Evolutionary conservation across 53 echinoderm and acorn worm genomes (phyloP).

Genomic region (Crossaster papposus): DNA sequence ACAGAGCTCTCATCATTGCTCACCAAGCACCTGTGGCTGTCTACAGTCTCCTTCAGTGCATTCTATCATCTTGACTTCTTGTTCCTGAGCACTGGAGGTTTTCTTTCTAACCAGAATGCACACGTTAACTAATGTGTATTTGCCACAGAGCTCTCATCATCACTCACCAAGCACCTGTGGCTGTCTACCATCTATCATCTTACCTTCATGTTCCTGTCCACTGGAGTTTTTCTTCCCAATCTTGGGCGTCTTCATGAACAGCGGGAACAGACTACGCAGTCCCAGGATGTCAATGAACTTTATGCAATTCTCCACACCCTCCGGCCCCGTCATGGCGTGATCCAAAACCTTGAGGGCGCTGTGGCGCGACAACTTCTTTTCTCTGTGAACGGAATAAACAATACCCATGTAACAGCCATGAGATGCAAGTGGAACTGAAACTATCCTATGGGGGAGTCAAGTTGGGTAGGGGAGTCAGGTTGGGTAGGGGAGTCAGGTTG

Average conservation of each 20-base stretch:
- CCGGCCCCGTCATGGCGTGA: constrained; percentile 92
- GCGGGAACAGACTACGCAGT: constrained; percentile 88
- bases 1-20: no score
- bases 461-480: no score
- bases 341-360: constrained; percentile 96
- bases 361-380: constrained; percentile 93
- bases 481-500: no score
- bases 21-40: no score
- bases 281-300: constrained; percentile 99
- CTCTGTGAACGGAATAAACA: constrained; percentile 57
- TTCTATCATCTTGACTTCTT: no score
- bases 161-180: no score
- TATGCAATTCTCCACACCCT: constrained; percentile 92
- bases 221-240: constrained; percentile 75
- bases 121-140: no score
- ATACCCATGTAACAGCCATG: background rate
- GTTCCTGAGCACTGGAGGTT: background rate
- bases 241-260: constrained; percentile 98
- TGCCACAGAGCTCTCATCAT: no score
- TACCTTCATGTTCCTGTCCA: constrained; percentile 93
- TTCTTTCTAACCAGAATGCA: no score
- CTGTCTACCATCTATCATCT: background rate
- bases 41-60: no score
- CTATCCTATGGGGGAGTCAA: no score
- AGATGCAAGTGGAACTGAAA: no score